Evolutionary conservation across 2,888 invertebrate species (phyloP).

Genomic region (Eupithecia pulchellata): DNA sequence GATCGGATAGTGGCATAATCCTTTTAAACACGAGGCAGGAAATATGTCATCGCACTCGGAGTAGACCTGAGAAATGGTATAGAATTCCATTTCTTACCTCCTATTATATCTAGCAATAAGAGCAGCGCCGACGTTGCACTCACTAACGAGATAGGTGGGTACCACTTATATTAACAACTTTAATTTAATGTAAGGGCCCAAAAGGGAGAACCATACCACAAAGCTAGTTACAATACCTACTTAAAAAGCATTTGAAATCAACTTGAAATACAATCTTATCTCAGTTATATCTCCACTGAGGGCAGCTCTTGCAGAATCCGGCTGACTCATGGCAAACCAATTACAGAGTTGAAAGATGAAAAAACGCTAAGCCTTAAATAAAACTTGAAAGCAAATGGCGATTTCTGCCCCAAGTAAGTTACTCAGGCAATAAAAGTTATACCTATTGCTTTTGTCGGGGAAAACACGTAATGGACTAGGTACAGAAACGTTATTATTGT

Average conservation of each 20-base stretch:
- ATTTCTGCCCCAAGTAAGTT: conserved; percentile 66
- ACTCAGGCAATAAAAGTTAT: conserved; percentile 49
- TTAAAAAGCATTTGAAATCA: conserved; percentile 16
- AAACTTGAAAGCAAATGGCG: conserved; percentile 65
- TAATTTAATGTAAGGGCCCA: background rate
- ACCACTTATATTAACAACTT: background rate
- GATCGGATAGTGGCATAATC: too few species aligned
- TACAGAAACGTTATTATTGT: too few species aligned
- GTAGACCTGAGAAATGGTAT: too few species aligned
- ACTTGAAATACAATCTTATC: conserved; percentile 12
- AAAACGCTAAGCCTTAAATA: conserved; percentile 51
- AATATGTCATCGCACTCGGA: too few species aligned
- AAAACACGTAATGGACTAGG: conserved; percentile 49
- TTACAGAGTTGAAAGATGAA: conserved; percentile 58
- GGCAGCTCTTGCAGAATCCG: conserved; percentile 36
- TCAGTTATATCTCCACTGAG: conserved; percentile 10
- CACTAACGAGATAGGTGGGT: background rate
- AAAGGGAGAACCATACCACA: background rate
- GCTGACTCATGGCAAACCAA: conserved; percentile 55
- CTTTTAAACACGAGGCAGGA: too few species aligned
- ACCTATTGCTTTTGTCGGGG: conserved; percentile 66
- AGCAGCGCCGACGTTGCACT: background rate
- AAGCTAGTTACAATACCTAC: conserved; percentile 4
- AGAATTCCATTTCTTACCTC: too few species aligned
- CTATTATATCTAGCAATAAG: too few species aligned